Base-by-base conservation (phyloP, 92 coral and sea anemone species). In the Zoanthus sociatus region DNA sequence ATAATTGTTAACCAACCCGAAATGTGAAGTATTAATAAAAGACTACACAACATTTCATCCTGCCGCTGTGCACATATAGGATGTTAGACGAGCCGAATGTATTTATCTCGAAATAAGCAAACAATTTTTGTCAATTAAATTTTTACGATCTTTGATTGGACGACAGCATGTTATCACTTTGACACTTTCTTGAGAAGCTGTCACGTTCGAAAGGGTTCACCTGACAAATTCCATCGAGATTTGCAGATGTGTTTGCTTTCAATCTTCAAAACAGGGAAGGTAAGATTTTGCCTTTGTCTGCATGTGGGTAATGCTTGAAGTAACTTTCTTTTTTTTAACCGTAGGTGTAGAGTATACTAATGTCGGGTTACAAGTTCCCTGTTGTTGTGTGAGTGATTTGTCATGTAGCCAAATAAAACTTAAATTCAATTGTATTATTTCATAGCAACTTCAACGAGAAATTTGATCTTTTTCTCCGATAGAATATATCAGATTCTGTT, bases 231-330 rank as follows among this genome's bases (percentile, higher is more conserved):
- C 75, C 74, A 64, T 45, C 75, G 18, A 81, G 75, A 66, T 64
- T 67, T 81, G 60, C 85, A 81, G 85, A 81, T 81, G 85, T 81
- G 85, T 81, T 81, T 81, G 75, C 60, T 63, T 47, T 81, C 85
- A 74, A 66, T 64, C 64, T 81, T 53, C 85, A 81, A 18, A 63
- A 20, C 21, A 66, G 66, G 46, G 31, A 81, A 81, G 85, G 85
- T 81, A 81, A 64, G 85, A 73, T 45, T 30, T 26, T 14, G 13
- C 47, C 46, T 66, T 53, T 81, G 58, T n/a, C 75, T 8, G 12
- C 13, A 44, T 45, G 50, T 46, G 48, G 51, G 3, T 81, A 17
- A n/a, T 46, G 9, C n/a, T 68, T 45, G 58, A 63, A 81, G 56
- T 20, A 20, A 68, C 9, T 4, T 79, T 61, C 31, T 13, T 30